These are phyloP conservation scores for Chrysolina haemoptera DNA, from an alignment of 2,888 invertebrate species.

Conservation along the genomic window DNA sequence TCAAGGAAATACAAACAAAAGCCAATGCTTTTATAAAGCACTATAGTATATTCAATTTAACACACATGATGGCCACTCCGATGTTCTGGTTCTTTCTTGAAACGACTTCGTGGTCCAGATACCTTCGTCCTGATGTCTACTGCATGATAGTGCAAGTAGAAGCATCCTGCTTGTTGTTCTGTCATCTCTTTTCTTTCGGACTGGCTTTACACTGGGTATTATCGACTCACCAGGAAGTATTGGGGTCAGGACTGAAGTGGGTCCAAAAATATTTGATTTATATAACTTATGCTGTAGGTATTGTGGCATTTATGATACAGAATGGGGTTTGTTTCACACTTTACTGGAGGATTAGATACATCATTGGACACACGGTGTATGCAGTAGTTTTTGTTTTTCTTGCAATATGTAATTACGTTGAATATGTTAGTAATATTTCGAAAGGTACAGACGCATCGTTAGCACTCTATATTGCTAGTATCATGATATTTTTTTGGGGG, in stretches of 20 bases:
- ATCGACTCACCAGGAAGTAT: slow-evolving; percentile 11
- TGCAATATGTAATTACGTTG: slow-evolving; percentile 30
- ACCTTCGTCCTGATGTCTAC: slow-evolving; percentile 27
- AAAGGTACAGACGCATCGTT: slow-evolving; percentile 24
- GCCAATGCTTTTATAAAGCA: slow-evolving; percentile 47
- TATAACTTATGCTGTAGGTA: slow-evolving; percentile 30
- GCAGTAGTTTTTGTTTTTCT: slow-evolving; percentile 17
- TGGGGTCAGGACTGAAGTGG: slow-evolving; percentile 13
- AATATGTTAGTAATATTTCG: slow-evolving; percentile 16
- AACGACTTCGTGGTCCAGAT: background rate
- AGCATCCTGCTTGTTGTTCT: slow-evolving; percentile 34
- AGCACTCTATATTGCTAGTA: slow-evolving; percentile 37
- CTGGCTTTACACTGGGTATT: slow-evolving; percentile 45
- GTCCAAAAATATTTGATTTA: slow-evolving; percentile 29
- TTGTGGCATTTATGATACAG: slow-evolving; percentile 17
- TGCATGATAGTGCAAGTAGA: slow-evolving; percentile 45
- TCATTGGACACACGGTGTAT: slow-evolving; percentile 11
- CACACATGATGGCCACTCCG: slow-evolving; percentile 38
- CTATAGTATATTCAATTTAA: slow-evolving; percentile 45
- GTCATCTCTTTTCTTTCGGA: slow-evolving; percentile 31
- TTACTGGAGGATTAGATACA: background rate
- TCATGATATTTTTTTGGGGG: slow-evolving; percentile 42
- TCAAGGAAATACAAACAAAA: slow-evolving; percentile 41
- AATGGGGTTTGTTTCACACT: slow-evolving; percentile 2
- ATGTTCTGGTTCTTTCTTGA: slow-evolving; percentile 37